Evolutionary conservation across 2,888 invertebrate genomes (phyloP), one percentile per base, ranked within the genome.

Genomic region (Leptodirus hochenwartii): DNA sequence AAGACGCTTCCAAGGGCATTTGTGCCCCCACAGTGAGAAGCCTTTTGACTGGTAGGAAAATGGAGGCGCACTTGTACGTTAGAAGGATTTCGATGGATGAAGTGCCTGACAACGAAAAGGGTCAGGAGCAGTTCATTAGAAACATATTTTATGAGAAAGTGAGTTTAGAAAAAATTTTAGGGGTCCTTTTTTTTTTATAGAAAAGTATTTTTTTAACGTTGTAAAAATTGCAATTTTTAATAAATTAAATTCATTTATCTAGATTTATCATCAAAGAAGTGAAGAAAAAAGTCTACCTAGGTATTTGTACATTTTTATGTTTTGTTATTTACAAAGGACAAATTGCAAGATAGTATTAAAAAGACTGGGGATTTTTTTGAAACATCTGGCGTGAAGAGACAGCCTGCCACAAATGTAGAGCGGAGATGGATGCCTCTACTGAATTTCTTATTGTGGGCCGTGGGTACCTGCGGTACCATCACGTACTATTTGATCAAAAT

Each of bases 91-190:
- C 81, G 2, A 61, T 87, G 17, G 69, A 73, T 15, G 63, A 66
- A 30, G 65, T 90, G 15, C 87, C 88, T 1, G 67, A 66, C 27
- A 73, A 67, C 29, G 79, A 80, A 38, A 61, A 59, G 41, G 66
- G 58, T 15, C 77, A 78, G 26, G 64, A 77, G 1, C 62, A 67
- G 33, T 90, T 82, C 79, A 53, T 90, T 34, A 74, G 81, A 39
- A 61, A 77, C 30, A 55, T 78, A 4, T 90, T 77, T 50, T 68
- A 74, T 41, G 62, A 68, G 42, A 84, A 84, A 62, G 82, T 80
- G 60, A 46, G 39, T 33, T 26, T 24, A 11, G 11, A 29, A 12
- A 30, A 16, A 29, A 8, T n/a, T 31, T 11, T 16, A 28, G 15
- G 8, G 4, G 5, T 14, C 11, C 10, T 29, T 5, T 30, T 8